These are phyloP conservation scores for Catostylus mosaicus DNA, from an alignment of 30 jellyfish, hydroid and myxozoan species.

Conservation along the genomic window DNA sequence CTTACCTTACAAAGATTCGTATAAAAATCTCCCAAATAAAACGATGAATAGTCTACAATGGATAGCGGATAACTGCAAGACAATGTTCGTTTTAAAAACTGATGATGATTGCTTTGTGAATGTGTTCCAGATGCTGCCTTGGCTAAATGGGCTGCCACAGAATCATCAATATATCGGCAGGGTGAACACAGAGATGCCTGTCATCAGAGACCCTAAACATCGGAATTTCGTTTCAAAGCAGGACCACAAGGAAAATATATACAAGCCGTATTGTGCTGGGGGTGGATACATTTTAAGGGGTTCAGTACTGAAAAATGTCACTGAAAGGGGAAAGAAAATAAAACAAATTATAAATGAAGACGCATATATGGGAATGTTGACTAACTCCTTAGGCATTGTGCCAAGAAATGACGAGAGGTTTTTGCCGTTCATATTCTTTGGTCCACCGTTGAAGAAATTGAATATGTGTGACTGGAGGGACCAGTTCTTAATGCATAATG, in stretches of 20 bases:
- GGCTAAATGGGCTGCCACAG: constrained; percentile 76
- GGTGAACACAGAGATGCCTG: constrained; percentile 85
- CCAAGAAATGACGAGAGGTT: constrained; percentile 93
- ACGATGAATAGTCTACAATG: constrained; percentile 93
- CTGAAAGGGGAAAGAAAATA: constrained; percentile 70
- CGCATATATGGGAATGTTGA: constrained; percentile 96
- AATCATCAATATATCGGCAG: constrained; percentile 75
- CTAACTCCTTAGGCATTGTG: constrained; percentile 67
- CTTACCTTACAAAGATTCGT: constrained; percentile 82
- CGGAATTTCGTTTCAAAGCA: constrained; percentile 88
- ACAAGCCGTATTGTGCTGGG: constrained; percentile 93
- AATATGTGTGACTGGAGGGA: constrained; percentile 90
- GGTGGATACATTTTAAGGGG: constrained; percentile 93
- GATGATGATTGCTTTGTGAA: constrained; percentile 97
- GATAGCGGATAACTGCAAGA: constrained; percentile 87
- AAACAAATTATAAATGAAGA: constrained; percentile 93
- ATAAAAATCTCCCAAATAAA: constrained; percentile 84
- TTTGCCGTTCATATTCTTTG: constrained; percentile 86
- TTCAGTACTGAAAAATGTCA: constrained; percentile 58
- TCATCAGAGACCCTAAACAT: constrained; percentile 93
- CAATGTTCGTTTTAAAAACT: constrained; percentile 84
- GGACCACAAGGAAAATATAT: constrained; percentile 72
- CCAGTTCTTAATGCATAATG: constrained; percentile 86
- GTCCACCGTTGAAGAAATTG: constrained; percentile 65
- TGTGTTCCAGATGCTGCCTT: constrained; percentile 61